These are phyloP conservation scores for Uria aalge DNA, from an alignment of 2,113 vertebrate species.

Conservation along the genomic window DNA sequence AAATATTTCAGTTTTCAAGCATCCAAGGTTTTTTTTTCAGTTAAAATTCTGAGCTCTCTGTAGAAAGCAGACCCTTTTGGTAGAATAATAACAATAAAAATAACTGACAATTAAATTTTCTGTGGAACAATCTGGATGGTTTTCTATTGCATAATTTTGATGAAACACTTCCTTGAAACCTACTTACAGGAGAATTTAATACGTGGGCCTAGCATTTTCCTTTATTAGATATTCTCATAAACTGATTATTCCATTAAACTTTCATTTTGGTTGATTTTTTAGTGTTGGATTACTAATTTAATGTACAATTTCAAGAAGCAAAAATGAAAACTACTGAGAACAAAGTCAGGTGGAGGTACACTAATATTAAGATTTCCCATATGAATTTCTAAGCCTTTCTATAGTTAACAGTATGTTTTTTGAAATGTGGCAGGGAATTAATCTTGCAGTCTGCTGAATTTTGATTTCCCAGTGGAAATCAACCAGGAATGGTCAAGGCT, in stretches of 20 bases:
- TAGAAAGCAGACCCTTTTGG: neutral
- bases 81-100: neutral
- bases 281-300: neutral
- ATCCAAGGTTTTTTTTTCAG: neutral
- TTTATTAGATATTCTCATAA: neutral
- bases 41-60: neutral
- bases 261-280: neutral
- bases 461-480: constrained; percentile 65
- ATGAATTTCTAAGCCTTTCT: constrained; percentile 14
- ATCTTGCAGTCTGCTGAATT: constrained; percentile 3
- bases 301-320: neutral
- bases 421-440: constrained; percentile 35
- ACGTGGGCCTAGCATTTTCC: neutral
- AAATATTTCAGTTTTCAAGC: neutral
- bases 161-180: neutral
- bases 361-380: neutral
- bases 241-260: neutral
- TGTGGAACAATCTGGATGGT: neutral
- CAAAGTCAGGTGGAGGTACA: neutral
- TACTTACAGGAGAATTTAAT: neutral
- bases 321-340: neutral
- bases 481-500: neutral
- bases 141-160: neutral
- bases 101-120: neutral
- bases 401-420: neutral